Evolutionary conservation across 37 sponge, comb jelly and placozoan genomes (phyloP), one percentile per base, ranked within the genome.

Genomic region (Beroe ovata): DNA sequence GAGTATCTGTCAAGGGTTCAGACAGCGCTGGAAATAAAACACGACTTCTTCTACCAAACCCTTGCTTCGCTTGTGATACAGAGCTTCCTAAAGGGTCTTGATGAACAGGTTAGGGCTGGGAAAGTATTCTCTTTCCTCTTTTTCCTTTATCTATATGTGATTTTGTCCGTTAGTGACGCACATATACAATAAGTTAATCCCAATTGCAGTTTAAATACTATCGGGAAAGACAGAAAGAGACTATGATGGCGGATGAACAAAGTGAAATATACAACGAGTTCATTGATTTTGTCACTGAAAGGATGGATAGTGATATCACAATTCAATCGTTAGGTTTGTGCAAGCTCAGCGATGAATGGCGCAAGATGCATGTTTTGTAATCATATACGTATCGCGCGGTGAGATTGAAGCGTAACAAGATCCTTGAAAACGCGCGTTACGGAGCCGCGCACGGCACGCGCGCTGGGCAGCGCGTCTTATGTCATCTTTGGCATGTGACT

Each of bases 81-180:
- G 1, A 77, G 54, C 54, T 77, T 77, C 54, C 41, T 77, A n/a
- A 39, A 42, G 84, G 33, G 47, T 2, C 33, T 77, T 38, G 84
- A 77, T 40, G 84, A 77, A 40, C 84, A 77, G 84, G 41, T 77
- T 39, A 11, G 47, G 54, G n/a, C n/a, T n/a, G n/a, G n/a, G n/a
- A n/a, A n/a, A n/a, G n/a, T n/a, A n/a, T n/a, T n/a, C n/a, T n/a
- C n/a, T n/a, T n/a, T n/a, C n/a, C n/a, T n/a, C n/a, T n/a, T n/a
- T n/a, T n/a, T n/a, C n/a, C n/a, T n/a, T n/a, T n/a, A n/a, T n/a
- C n/a, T n/a, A n/a, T n/a, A n/a, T n/a, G n/a, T n/a, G n/a, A n/a
- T n/a, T n/a, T n/a, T n/a, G n/a, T n/a, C n/a, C n/a, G n/a, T n/a
- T n/a, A n/a, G n/a, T n/a, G n/a, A n/a, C n/a, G n/a, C n/a, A n/a